Evolutionary conservation across 2,888 invertebrate genomes (phyloP), one percentile per base, ranked within the genome.

Genomic region (Isoperla grammatica): DNA sequence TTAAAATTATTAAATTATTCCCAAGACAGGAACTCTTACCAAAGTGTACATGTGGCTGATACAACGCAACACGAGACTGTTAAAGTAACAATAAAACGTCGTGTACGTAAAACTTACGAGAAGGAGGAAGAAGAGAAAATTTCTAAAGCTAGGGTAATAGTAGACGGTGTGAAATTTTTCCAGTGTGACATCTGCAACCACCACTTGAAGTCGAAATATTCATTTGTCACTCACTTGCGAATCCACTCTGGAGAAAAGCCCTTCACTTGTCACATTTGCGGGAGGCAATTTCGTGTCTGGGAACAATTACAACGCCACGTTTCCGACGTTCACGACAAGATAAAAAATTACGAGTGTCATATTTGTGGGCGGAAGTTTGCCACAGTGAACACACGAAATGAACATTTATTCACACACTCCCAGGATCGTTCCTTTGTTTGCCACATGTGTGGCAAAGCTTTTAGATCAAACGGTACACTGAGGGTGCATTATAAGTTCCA

Each of bases 221-320:
- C 56, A 20, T 39, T 60, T 39, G 22, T 23, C 2, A 37, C 29
- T 5, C 82, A 82, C 66, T 70, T 76, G 72, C 73, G 75, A 61
- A 73, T 73, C 35, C 75, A 75, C 49, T 70, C 68, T 9, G 85
- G 84, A 1, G 85, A 84, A 71, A 75, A 82, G 49, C 82, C 84
- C 1, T 84, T 80, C 71, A 80, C 82, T 1, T 85, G 85, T 67
- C 83, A 85, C 70, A 69, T 82, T 22, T 85, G 85, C 69, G 85
- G 84, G 2, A 82, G 82, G 66, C 81, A 81, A 68, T 85, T 85
- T 72, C 29, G 53, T 2, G 17, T 15, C 9, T n/a, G 9, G 11
- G 42, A 53, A 22, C 50, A 19, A 9, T n/a, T 58, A 5, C 15
- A 23, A 37, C 74, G 81, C 0, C 83, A 84, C 71, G 68, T 74